These are phyloP conservation scores for Iphiclides podalirius DNA, from an alignment of 2,888 invertebrate genomes.

Conservation along the genomic window DNA sequence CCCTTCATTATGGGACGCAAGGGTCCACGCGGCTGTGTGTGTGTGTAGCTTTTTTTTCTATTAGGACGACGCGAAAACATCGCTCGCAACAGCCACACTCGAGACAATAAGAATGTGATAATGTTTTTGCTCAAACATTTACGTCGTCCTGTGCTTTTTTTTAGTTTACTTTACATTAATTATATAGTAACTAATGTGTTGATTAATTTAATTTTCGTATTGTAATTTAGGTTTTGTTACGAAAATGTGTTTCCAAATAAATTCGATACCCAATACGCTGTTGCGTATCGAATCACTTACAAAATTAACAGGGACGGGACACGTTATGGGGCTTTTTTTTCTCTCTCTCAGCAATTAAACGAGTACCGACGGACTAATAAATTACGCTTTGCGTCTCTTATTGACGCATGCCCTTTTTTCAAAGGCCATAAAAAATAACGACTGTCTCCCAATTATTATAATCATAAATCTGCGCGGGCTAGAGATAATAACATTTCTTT, in stretches of 20 bases:
- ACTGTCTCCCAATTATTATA: slow-evolving; percentile 61
- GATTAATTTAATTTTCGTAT: too few species aligned
- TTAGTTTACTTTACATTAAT: too few species aligned
- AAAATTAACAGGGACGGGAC: slow-evolving; percentile 52
- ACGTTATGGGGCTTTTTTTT: slow-evolving; percentile 43
- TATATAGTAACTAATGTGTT: too few species aligned
- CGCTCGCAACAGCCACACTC: slow-evolving; percentile 16
- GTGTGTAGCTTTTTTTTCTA: slow-evolving; percentile 48
- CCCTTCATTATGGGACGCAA: slow-evolving; percentile 71
- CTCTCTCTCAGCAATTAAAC: slow-evolving; percentile 56
- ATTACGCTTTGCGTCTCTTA: slow-evolving; percentile 61
- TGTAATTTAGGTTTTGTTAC: background rate
- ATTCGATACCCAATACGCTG: slow-evolving; percentile 40
- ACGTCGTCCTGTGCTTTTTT: background rate
- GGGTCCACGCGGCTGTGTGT: slow-evolving; percentile 50
- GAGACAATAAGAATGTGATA: slow-evolving; percentile 20
- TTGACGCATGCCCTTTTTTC: slow-evolving; percentile 65
- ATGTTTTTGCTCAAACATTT: slow-evolving; percentile 13
- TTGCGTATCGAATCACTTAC: slow-evolving; percentile 52
- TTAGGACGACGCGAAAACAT: slow-evolving; percentile 30
- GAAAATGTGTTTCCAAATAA: slow-evolving; percentile 4
- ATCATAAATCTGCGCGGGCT: slow-evolving; percentile 57
- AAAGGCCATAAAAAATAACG: slow-evolving; percentile 73
- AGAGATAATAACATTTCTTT: slow-evolving; percentile 45
- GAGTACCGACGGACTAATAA: slow-evolving; percentile 55